Percentiles rank a stretch among this genome's conserved stretches.
Conservation (phyloP, 1,140 invertebrate genomes). For the Papilio glaucus region DNA sequence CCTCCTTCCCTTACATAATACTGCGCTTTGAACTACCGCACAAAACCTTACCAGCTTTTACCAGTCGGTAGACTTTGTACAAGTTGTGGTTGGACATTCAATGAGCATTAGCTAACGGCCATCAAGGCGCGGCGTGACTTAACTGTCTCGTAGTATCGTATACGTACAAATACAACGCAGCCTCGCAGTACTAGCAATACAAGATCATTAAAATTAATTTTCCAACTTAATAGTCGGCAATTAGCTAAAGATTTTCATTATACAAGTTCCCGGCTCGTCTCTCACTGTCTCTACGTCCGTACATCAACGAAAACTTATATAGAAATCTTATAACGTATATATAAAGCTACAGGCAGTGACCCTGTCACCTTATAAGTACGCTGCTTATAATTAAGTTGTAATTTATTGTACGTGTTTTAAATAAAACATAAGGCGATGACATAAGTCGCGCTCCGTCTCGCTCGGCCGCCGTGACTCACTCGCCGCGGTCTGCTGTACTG, state of each 20-base stretch:
- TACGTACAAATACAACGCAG: too few relatives aligned
- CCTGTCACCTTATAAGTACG: not conserved
- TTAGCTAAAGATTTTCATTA: too few relatives aligned
- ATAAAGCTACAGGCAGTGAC: not conserved
- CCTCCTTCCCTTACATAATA: not conserved
- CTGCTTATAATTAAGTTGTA: slow-evolving; percentile 4
- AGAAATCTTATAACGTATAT: not conserved
- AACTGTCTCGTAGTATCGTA: too few relatives aligned
- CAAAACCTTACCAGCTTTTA: too few relatives aligned
- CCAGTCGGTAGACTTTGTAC: not conserved
- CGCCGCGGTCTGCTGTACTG: not conserved
- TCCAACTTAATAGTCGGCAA: too few relatives aligned
- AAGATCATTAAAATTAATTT: too few relatives aligned
- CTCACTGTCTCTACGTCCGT: not conserved
- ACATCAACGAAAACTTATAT: not conserved
- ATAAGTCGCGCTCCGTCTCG: not conserved
- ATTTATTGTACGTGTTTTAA: slow-evolving; percentile 10
- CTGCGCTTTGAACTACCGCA: too few relatives aligned
- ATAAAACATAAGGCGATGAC: slow-evolving; percentile 15
- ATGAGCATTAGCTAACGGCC: not conserved
- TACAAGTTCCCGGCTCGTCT: too few relatives aligned
- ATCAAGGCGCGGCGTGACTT: not conserved
- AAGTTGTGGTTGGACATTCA: not conserved
- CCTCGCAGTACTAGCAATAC: too few relatives aligned
- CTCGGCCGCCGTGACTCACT: too few relatives aligned